Evolutionary conservation across 2,888 invertebrate species (phyloP).

Genomic region (Mamestra brassicae): DNA sequence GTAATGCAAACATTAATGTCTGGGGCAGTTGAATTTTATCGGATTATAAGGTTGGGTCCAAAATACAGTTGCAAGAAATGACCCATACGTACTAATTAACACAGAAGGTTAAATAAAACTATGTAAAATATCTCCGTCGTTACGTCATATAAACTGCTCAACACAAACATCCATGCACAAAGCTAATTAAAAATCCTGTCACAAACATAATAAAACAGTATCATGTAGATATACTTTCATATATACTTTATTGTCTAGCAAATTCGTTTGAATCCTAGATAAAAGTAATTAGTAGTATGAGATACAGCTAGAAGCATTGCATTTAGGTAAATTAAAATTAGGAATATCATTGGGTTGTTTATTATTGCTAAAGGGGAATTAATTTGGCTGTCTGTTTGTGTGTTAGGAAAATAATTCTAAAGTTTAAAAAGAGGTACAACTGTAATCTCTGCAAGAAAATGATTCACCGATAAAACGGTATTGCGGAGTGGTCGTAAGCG

Average conservation of each 20-base stretch:
- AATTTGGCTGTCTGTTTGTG: neutral
- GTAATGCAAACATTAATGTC: too few species aligned
- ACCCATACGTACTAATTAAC: too few species aligned
- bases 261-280: conserved; percentile 23
- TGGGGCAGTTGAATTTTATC: too few species aligned
- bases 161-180: neutral
- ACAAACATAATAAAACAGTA: neutral
- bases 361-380: too few species aligned
- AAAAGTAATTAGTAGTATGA: conserved; percentile 43
- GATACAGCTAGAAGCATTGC: conserved; percentile 14
- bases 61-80: too few species aligned
- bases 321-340: conserved; percentile 41
- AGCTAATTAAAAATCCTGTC: conserved; percentile 31
- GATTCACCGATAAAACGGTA: too few species aligned
- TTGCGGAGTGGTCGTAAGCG: too few species aligned
- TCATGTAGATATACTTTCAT: conserved; percentile 10
- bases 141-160: conserved; percentile 10
- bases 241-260: conserved; percentile 4
- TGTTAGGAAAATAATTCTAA: neutral
- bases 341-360: neutral
- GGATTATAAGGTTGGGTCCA: too few species aligned
- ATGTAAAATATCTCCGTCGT: neutral
- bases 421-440: neutral
- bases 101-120: neutral
- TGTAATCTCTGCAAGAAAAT: too few species aligned